Evolutionary conservation across 2,113 vertebrate genomes (phyloP).

Genomic region (Cephalophus harveyi): DNA sequence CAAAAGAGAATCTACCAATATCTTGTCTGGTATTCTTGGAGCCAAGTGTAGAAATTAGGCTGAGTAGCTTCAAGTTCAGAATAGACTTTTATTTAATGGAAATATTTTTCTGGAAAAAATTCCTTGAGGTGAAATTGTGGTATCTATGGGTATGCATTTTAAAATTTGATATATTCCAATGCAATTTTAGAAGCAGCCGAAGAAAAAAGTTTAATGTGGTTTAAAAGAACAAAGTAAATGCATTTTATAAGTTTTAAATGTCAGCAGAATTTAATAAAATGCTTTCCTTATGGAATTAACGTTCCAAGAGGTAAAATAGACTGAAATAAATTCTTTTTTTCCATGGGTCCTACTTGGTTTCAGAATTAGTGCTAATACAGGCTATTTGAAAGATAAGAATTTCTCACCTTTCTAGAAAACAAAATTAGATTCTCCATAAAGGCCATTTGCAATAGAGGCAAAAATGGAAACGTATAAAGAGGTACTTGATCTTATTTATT

Average conservation of each 20-base stretch:
- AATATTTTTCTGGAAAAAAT: slow-evolving; percentile 45
- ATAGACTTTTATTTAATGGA: not conserved
- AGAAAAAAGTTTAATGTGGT: slow-evolving; percentile 28
- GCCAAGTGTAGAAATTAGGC: not conserved
- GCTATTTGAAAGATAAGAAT: slow-evolving; percentile 29
- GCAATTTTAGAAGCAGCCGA: slow-evolving; percentile 31
- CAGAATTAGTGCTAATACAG: not conserved
- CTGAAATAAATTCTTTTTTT: slow-evolving; percentile 46
- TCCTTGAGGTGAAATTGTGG: slow-evolving; percentile 28
- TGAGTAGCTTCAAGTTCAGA: not conserved
- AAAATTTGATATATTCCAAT: slow-evolving; percentile 44
- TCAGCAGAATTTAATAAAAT: slow-evolving; percentile 57
- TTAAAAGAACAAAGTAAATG: slow-evolving; percentile 40
- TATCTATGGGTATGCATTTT: not conserved
- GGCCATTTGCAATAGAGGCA: not conserved
- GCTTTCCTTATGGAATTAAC: slow-evolving; percentile 44
- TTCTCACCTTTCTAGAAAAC: slow-evolving; percentile 41
- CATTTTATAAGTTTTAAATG: slow-evolving; percentile 41
- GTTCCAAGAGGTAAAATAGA: slow-evolving; percentile 34
- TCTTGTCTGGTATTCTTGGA: not conserved
- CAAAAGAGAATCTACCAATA: not conserved
- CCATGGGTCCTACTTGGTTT: not conserved
- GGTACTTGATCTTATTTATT: slow-evolving; percentile 16
- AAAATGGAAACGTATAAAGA: slow-evolving; percentile 25
- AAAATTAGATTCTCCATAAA: slow-evolving; percentile 30